Conservation (phyloP, 2,888 invertebrate species). For the Trichopoda pennipes region DNA sequence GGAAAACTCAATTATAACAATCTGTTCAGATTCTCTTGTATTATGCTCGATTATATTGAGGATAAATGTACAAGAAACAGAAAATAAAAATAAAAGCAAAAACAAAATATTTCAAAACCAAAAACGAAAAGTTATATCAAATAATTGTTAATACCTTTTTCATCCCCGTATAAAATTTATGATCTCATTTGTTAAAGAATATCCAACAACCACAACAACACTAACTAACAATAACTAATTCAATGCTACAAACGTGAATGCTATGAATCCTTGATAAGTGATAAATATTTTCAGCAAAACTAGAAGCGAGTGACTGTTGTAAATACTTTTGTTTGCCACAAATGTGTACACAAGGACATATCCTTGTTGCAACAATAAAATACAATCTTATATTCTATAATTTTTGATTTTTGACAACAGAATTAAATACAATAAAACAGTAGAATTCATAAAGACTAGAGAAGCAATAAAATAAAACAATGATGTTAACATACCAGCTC, state of each 20-base stretch:
- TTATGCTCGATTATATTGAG: slow-evolving; percentile 15
- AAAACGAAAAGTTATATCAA: slow-evolving; percentile 34
- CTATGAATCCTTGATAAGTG: slow-evolving; percentile 49
- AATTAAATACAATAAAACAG: slow-evolving; percentile 14
- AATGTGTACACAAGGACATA: neutral
- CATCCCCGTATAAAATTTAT: slow-evolving; percentile 57
- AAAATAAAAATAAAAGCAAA: neutral
- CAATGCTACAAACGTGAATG: neutral
- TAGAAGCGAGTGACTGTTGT: neutral
- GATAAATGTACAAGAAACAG: neutral
- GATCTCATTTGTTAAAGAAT: slow-evolving; percentile 47
- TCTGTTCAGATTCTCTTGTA: slow-evolving; percentile 80
- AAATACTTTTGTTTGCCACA: neutral
- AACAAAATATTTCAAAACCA: slow-evolving; percentile 38
- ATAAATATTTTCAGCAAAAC: slow-evolving; percentile 6
- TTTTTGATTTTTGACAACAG: slow-evolving; percentile 29
- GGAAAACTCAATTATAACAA: slow-evolving; percentile 81
- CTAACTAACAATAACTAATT: slow-evolving; percentile 5
- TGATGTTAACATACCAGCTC: neutral
- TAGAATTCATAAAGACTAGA: neutral
- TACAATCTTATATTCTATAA: neutral
- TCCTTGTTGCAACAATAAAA: slow-evolving; percentile 20
- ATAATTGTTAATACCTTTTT: slow-evolving; percentile 17
- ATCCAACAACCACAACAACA: neutral
- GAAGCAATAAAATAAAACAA: slow-evolving; percentile 1